Conservation (phyloP, 2,797 vertebrate species). For the Spheniscus humboldti region DNA sequence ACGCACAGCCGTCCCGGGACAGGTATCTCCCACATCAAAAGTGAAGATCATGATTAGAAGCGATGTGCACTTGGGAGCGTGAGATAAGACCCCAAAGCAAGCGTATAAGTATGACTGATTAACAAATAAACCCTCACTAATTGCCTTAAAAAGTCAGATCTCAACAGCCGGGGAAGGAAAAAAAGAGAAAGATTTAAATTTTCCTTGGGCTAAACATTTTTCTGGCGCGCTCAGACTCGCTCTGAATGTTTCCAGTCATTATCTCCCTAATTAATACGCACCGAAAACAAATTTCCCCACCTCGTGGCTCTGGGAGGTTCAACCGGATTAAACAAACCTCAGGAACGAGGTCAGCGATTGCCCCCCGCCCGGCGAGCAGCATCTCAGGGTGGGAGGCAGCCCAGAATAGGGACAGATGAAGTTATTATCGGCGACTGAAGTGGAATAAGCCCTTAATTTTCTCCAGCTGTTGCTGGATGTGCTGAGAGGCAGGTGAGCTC, state of each 20-base stretch:
- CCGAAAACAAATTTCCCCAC: neutral
- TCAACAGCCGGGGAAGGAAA: neutral
- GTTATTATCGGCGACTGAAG: neutral
- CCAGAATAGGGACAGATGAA: slow-evolving; percentile 54
- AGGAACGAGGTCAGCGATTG: neutral
- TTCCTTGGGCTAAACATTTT: slow-evolving; percentile 48
- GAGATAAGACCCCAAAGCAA: slow-evolving; percentile 5
- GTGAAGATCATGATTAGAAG: neutral
- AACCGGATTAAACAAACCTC: neutral
- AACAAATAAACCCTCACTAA: slow-evolving; percentile 19
- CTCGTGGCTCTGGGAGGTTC: neutral
- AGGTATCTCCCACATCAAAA: neutral
- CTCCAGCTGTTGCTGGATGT: slow-evolving; percentile 57
- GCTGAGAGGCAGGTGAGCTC: neutral
- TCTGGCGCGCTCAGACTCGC: neutral
- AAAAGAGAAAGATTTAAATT: neutral
- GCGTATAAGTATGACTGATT: neutral
- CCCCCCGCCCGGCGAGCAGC: accelerated
- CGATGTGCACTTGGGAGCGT: neutral
- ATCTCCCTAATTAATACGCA: neutral
- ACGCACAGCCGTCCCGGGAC: accelerated
- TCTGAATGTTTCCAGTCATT: neutral
- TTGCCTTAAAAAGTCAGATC: neutral
- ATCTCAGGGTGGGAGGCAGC: neutral
- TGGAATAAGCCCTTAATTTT: slow-evolving; percentile 43